These are phyloP conservation scores for Platyscapa corneri DNA, from an alignment of 1,140 invertebrate species.

Conservation along the genomic window DNA sequence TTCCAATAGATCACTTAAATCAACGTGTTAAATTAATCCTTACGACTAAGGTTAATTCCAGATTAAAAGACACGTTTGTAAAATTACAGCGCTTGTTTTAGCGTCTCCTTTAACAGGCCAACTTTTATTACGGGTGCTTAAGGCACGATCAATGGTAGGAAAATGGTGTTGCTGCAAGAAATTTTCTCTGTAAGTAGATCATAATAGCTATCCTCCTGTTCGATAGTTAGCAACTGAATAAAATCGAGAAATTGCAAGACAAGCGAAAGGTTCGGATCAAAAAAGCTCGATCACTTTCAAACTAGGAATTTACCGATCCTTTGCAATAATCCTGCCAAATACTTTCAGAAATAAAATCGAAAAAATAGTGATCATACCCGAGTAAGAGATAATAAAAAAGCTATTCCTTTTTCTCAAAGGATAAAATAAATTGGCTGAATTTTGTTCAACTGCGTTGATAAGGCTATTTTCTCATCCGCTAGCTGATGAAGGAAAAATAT, in stretches of 20 bases:
- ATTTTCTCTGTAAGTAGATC: too few species aligned
- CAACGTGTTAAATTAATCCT: too few species aligned
- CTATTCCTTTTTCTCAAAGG: background rate
- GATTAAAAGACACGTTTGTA: too few species aligned
- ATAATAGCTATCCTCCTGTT: too few species aligned
- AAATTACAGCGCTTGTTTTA: too few species aligned
- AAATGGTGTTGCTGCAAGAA: too few species aligned
- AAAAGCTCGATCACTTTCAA: background rate
- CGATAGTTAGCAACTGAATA: background rate
- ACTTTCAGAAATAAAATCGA: background rate
- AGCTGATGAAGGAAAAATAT: background rate
- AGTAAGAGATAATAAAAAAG: background rate
- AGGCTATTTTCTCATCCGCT: background rate
- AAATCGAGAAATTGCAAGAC: background rate
- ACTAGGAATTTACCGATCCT: background rate
- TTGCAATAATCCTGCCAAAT: background rate
- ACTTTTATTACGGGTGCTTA: too few species aligned
- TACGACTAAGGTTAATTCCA: too few species aligned
- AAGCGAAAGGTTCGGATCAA: background rate
- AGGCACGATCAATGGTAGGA: too few species aligned
- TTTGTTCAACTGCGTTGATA: background rate
- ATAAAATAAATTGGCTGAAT: background rate
- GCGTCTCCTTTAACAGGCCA: too few species aligned
- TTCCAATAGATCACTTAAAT: too few species aligned
- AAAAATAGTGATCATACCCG: conserved; percentile 24